Percentiles rank a stretch among this genome's conserved stretches.
Evolutionary conservation across 2,113 vertebrate genomes (phyloP).

Genomic region (Laticauda colubrina): DNA sequence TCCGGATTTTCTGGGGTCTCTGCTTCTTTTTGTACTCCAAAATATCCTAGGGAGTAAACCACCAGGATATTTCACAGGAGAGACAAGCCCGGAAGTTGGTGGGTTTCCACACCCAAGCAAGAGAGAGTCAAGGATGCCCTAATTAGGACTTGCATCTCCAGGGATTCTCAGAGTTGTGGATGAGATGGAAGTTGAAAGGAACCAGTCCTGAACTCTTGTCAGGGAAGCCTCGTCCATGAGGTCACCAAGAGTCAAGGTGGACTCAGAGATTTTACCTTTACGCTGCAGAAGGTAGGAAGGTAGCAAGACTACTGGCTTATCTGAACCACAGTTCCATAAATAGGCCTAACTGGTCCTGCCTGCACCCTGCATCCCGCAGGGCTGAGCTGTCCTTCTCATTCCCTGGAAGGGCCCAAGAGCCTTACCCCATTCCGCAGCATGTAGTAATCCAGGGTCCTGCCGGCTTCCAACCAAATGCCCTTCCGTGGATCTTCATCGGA

Average conservation of each 20-base stretch:
- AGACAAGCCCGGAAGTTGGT: neutral
- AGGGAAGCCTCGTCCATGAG: neutral
- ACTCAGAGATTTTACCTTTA: neutral
- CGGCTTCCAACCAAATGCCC: conserved; percentile 98
- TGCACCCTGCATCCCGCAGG: neutral
- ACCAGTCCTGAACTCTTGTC: neutral
- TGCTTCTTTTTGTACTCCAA: conserved; percentile 99
- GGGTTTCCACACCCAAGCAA: neutral
- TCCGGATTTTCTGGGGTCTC: conserved; percentile 95
- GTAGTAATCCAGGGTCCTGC: conserved; percentile 96
- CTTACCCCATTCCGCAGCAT: conserved; percentile 95
- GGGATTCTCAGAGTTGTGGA: neutral
- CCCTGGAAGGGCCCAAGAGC: neutral
- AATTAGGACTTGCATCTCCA: neutral
- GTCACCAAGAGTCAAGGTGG: neutral
- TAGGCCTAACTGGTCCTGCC: neutral
- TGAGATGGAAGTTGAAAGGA: neutral
- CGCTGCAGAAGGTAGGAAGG: neutral
- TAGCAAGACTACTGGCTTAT: neutral
- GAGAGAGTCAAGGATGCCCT: neutral
- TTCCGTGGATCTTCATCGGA: conserved; percentile 97
- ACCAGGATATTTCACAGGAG: neutral
- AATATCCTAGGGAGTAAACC: conserved; percentile 79
- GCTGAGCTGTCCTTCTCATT: neutral
- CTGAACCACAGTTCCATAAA: neutral